Evolutionary conservation across 2,113 vertebrate species (phyloP), one percentile per base, ranked within the genome.

Genomic region (Nyctereutes procyonoides): DNA sequence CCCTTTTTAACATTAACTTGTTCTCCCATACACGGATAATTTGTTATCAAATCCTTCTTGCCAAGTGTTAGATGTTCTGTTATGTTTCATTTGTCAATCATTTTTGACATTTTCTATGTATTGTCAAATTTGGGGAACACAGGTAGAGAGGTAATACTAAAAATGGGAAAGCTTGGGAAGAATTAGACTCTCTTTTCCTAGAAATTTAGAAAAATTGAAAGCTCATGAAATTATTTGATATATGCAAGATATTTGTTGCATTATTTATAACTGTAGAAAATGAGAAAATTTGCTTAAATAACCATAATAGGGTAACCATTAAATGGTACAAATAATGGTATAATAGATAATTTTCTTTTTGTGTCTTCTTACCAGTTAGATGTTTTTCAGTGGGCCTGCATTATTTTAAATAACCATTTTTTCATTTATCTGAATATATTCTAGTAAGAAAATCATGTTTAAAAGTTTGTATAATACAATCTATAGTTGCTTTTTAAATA

Each of bases 271-370:
- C 19, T 60, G 56, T 32, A n/a, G 43, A 83, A 81, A 90, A 55
- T 88, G 53, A 62, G 81, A 83, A 97, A 73, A 77, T 51, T 48
- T 81, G 77, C 19, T 58, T 90, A 77, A 84, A 81, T 35, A 86
- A 76, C 28, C 24, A 71, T 55, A 90, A 28, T 56, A 81, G 53
- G 17, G 15, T 38, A 90, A 80, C 48, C 69, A 26, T 89, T 69
- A 77, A 88, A 69, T 30, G 43, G 43, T 43, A 43, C 43, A 90
- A 15, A 20, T 63, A 79, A 65, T 74, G 58, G 15, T 88, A 30
- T 58, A 91, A 88, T 63, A 93, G 24, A 83, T n/a, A 63, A 28
- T 93, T 95, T 82, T 88, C 35, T 79, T 96, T 88, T 71, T 92
- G 81, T 79, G 10, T 84, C 16, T 79, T 84, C 79, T 58, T 77